Evolutionary conservation across 2,797 vertebrate species (phyloP).

Genomic region (Erethizon dorsatum): DNA sequence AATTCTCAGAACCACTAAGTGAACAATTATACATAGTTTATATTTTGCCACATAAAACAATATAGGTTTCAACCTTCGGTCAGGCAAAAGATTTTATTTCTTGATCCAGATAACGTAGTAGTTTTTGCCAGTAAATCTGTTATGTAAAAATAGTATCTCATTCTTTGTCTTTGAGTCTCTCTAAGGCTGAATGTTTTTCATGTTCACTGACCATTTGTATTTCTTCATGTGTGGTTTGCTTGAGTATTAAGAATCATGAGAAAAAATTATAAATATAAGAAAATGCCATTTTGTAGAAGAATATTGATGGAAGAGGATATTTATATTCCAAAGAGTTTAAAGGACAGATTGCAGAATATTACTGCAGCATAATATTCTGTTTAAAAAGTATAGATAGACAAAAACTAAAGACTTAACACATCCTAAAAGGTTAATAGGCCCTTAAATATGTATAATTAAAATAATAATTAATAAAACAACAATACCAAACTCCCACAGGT

Average conservation of each 20-base stretch:
- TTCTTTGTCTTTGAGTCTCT: slow-evolving; percentile 41
- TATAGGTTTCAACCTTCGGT: background rate
- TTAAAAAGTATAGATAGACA: background rate
- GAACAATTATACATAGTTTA: slow-evolving; percentile 52
- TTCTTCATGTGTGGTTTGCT: slow-evolving; percentile 60
- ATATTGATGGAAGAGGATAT: background rate
- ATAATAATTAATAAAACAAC: background rate
- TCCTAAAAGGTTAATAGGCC: slow-evolving; percentile 17
- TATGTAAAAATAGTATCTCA: background rate
- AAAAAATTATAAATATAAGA: slow-evolving; percentile 22
- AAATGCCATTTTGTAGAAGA: slow-evolving; percentile 53
- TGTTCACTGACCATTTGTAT: slow-evolving; percentile 35
- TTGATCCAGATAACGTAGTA: slow-evolving; percentile 35
- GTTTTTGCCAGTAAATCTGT: slow-evolving; percentile 43
- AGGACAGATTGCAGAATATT: background rate
- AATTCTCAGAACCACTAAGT: slow-evolving; percentile 41
- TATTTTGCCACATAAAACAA: slow-evolving; percentile 52
- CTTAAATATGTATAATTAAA: background rate
- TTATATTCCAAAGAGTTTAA: slow-evolving; percentile 45
- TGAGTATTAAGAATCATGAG: slow-evolving; percentile 29
- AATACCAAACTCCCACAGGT: background rate
- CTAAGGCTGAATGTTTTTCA: slow-evolving; percentile 17
- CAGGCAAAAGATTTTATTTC: background rate
- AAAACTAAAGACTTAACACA: slow-evolving; percentile 19
- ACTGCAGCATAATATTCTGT: background rate